phyloP scores from a whole-genome alignment of 2,113 vertebrate species.

The Psilopsiagon aymara region DNA sequence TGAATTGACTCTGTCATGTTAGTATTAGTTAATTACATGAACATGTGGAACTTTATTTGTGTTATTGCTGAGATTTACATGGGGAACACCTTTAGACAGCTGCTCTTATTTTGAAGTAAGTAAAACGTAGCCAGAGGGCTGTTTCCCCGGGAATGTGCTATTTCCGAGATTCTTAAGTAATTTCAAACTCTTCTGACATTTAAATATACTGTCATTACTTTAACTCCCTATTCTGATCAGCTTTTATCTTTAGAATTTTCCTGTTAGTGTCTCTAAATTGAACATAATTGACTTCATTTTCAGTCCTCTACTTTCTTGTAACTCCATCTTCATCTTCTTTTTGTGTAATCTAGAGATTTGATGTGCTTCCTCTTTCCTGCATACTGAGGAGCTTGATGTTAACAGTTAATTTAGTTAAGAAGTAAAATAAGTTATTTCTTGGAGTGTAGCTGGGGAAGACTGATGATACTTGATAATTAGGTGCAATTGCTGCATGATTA shows the following conservation, averaged over 20 bases:
- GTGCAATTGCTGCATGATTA: neutral
- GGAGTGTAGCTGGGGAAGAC: neutral
- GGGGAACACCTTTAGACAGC: neutral
- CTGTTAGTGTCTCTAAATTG: slow-evolving; percentile 19
- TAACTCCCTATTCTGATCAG: neutral
- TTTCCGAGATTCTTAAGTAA: neutral
- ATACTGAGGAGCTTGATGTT: neutral
- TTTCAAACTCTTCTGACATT: slow-evolving; percentile 20
- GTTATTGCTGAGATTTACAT: neutral
- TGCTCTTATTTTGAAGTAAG: neutral
- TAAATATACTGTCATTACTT: slow-evolving; percentile 21
- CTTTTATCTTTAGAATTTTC: slow-evolving; percentile 40
- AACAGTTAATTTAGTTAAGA: slow-evolving; percentile 10
- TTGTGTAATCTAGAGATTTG: neutral
- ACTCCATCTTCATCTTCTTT: neutral
- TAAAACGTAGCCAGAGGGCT: neutral
- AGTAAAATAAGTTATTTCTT: slow-evolving; percentile 16
- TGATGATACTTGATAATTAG: neutral
- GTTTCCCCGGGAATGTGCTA: neutral
- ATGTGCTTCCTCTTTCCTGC: slow-evolving; percentile 1
- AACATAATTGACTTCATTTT: slow-evolving; percentile 51
- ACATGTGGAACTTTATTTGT: neutral
- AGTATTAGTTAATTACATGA: neutral
- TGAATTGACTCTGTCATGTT: neutral
- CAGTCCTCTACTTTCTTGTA: neutral